Evolutionary conservation across 2,113 vertebrate genomes (phyloP), one percentile per base, ranked within the genome.

Genomic region (Hippotragus niger): DNA sequence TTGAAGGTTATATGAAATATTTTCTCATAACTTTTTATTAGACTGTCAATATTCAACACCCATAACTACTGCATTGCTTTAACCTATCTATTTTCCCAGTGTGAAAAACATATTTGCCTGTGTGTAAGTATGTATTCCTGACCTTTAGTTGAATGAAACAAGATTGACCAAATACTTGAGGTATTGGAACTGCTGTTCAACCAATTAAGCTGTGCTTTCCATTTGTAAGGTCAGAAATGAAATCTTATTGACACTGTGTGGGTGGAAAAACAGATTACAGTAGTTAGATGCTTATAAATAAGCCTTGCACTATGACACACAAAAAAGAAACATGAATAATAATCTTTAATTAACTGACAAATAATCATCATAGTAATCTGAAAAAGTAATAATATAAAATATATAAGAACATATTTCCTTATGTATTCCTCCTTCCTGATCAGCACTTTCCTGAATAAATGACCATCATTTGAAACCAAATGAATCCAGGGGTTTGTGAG

Each of bases 61-160:
- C 55, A 47, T 88, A 85, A 92, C 58, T 50, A 83, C 13, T 15
- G 17, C 25, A 88, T 92, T 47, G 3, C 62, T 93, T 90, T 95
- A 96, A 85, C 85, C 86, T 86, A 57, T 89, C 85, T 93, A 62
- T 96, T 96, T 90, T 78, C 94, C 58, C 36, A 96, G 76, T 19
- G 3, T 88, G 86, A 71, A 95, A 97, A 98, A 57, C 36, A 92
- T 76, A 92, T 97, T 98, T 97, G 93, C 67, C 83, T 97, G 90
- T 93, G 55, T 95, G 94, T 91, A 96, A 71, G 86, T 90, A 94
- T 97, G 86, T 90, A 94, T 97, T 71, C 86, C 64, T 82, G 88
- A 95, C 96, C 95, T 95, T 95, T 97, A 33, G 25, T 58, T 94
- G 94, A 88, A 95, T 93, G 92, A 97, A 88, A 93, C 82, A 80